Base-by-base conservation (phyloP, 2,888 invertebrate species). In the Dolichomitus sp. region DNA sequence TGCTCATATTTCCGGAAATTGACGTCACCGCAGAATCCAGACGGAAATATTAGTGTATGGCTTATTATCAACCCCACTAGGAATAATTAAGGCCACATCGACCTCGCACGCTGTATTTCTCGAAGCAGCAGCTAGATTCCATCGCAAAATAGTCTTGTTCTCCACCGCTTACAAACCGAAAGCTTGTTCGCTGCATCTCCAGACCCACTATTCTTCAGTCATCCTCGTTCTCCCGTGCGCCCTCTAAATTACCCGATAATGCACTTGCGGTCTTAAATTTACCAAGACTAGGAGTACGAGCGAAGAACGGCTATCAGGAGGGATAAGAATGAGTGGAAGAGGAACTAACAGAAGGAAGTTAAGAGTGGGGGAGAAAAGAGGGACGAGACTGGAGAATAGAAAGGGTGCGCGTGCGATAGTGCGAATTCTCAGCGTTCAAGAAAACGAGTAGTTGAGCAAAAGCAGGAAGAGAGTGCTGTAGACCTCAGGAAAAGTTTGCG, bases 221-320 rank as follows among this genome's bases (percentile, higher is more conserved):
- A 52, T 81, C 72, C 84, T 75, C 81, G 77, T 84, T 80, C 79
- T 79, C 78, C 77, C 81, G 82, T 81, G 83, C 83, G 81, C 83
- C 81, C 83, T 83, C 84, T 87, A 88, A 89, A 88, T 90, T 87
- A 89, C 89, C 85, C 86, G 89, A 89, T 90, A 89, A 89, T 88
- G 88, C 88, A 88, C 85, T 86, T 83, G 83, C 77, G 86, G 85
- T 84, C 85, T 89, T 89, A 88, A 89, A 90, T 90, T 88, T 88
- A 86, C 85, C 84, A 84, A 81, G 83, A 78, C 78, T 59, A 74
- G 68, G 68, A 85, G 70, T 4, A 30, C 70, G 66, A 52, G 75
- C 48, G 74, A 52, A 59, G 66, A 40, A n/a, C 19, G 52, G 48
- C 65, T 59, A 68, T 59, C 45, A 45, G 65, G 33, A 33, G 66